Conservation (phyloP, 2,888 invertebrate genomes). For the Lasioglossum marginatum region DNA sequence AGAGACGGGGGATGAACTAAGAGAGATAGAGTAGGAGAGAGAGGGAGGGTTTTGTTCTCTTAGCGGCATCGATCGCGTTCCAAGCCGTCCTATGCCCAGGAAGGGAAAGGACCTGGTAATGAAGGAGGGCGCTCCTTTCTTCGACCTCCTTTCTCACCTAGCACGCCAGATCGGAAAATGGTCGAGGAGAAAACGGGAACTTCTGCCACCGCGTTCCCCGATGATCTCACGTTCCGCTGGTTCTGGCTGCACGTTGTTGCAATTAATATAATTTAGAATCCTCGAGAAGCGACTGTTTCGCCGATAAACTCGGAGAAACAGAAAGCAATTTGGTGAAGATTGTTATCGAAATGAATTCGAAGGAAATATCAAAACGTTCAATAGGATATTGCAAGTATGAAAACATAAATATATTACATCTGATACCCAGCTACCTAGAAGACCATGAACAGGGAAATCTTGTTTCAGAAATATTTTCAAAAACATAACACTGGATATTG, state of each 20-base stretch:
- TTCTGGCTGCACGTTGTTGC: neutral
- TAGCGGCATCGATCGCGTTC: slow-evolving; percentile 65
- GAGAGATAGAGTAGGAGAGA: slow-evolving; percentile 20
- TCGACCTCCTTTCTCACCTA: slow-evolving; percentile 31
- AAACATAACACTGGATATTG: neutral
- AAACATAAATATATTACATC: no score
- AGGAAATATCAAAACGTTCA: neutral
- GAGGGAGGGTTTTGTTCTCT: slow-evolving; percentile 64
- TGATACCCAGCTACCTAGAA: neutral
- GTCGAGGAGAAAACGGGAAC: neutral
- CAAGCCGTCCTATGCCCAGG: slow-evolving; percentile 56
- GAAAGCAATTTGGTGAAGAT: neutral
- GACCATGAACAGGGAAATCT: neutral
- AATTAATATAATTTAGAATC: neutral
- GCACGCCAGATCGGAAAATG: slow-evolving; percentile 22
- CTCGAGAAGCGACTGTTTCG: neutral
- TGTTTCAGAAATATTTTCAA: neutral
- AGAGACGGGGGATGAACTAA: neutral
- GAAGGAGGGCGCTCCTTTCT: slow-evolving; percentile 55
- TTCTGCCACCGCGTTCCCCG: neutral
- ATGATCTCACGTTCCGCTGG: neutral
- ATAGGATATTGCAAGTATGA: neutral
- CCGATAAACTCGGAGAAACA: neutral
- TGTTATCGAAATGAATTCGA: neutral
- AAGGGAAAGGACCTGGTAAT: slow-evolving; percentile 69